Evolutionary conservation across 2,113 vertebrate species (phyloP), one percentile per base, ranked within the genome.

Genomic region (Aspidoscelis tigris): DNA sequence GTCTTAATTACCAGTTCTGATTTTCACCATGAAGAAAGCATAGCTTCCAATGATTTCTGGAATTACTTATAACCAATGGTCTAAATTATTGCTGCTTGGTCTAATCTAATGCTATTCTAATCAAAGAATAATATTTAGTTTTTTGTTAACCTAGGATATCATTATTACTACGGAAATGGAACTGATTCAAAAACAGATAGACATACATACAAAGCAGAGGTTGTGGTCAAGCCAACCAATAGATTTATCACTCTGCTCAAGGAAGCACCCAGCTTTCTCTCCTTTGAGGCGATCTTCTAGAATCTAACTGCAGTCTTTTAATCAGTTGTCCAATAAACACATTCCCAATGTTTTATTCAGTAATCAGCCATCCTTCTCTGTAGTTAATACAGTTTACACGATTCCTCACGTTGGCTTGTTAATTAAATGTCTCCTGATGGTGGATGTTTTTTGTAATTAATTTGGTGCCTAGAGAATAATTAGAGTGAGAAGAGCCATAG

Each of bases 401-500:
- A 78, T 88, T 87, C 41, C 1, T 11, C 50, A 79, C 3, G 5
- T 55, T 80, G 2, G 2, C 33, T 39, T 85, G 68, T 80, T 89
- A 88, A 88, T 88, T 73, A 88, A 91, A 83, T 50, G 21, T 68
- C 77, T 87, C 24, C 66, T 90, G 26, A 53, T 70, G 11, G 68
- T 83, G 47, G 55, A 82, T 81, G 5, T 75, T 91, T 86, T 88
- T 22, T 87, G 72, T 73, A 90, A 93, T 90, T 89, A 93, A 84
- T 85, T 77, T 83, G 75, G 39, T 72, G n/a, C 50, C 81, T 86
- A 70, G 85, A 85, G 33, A 89, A 82, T 80, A 91, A 87, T 44
- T 83, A 89, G 68, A 86, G 9, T 8, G 85, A 87, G 50, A 2
- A 88, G 16, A 82, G 43, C 0, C 64, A 89, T 44, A 89, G 16